Percentiles rank a stretch among this genome's conserved stretches.
These are phyloP conservation scores for Pipistrellus nathusii DNA, from an alignment of 2,797 vertebrate genomes.

Conservation along the genomic window DNA sequence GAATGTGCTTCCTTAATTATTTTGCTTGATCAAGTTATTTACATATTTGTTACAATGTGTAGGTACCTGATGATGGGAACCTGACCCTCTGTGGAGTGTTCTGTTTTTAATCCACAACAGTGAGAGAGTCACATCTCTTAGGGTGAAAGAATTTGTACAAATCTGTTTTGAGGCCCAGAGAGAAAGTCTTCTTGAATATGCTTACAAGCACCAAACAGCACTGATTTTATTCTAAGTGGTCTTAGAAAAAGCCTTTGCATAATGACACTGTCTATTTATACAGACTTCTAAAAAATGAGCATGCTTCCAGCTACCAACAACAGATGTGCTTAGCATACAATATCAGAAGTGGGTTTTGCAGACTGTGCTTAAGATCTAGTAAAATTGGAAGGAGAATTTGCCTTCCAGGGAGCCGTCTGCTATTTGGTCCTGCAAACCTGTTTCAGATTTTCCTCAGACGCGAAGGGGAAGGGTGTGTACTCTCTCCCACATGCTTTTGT, in stretches of 20 bases:
- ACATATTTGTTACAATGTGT: neutral
- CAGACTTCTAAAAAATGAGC: slow-evolving; percentile 66
- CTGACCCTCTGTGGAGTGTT: slow-evolving; percentile 12
- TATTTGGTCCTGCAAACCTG: slow-evolving; percentile 62
- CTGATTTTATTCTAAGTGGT: slow-evolving; percentile 71
- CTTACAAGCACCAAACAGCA: slow-evolving; percentile 49
- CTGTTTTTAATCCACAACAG: slow-evolving; percentile 56
- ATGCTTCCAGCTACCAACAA: slow-evolving; percentile 68
- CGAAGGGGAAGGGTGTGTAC: neutral
- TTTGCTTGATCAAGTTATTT: slow-evolving; percentile 44
- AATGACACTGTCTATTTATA: slow-evolving; percentile 61
- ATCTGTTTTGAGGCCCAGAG: slow-evolving; percentile 44
- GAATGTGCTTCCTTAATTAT: slow-evolving; percentile 23
- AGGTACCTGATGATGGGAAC: slow-evolving; percentile 19
- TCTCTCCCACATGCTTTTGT: neutral
- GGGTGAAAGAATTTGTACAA: slow-evolving; percentile 37
- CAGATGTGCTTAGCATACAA: slow-evolving; percentile 79
- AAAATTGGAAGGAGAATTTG: slow-evolving; percentile 60
- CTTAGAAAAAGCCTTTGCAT: slow-evolving; percentile 65
- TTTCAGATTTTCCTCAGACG: slow-evolving; percentile 55
- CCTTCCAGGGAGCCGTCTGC: slow-evolving; percentile 40
- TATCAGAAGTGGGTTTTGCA: slow-evolving; percentile 69
- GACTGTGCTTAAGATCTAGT: slow-evolving; percentile 56
- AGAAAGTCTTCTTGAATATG: slow-evolving; percentile 58
- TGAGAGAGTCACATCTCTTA: slow-evolving; percentile 5